These are phyloP conservation scores for Stigmatopora argus DNA, from an alignment of 2,113 vertebrate species.

Conservation along the genomic window DNA sequence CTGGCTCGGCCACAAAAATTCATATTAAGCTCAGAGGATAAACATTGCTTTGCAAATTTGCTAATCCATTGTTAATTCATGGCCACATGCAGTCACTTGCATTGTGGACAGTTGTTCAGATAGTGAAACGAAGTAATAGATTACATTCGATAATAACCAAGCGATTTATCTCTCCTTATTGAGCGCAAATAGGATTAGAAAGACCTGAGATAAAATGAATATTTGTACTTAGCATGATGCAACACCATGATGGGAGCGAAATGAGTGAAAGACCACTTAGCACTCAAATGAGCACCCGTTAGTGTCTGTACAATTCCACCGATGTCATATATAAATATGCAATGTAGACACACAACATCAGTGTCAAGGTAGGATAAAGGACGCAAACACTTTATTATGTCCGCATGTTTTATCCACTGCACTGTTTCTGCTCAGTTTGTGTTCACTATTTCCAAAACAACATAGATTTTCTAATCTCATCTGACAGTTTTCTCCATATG, in stretches of 20 bases:
- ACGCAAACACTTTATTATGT: background rate
- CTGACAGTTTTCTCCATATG: background rate
- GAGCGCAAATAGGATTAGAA: slow-evolving; percentile 10
- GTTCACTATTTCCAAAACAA: background rate
- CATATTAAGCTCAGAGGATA: slow-evolving; percentile 35
- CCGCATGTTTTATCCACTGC: background rate
- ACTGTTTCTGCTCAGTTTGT: background rate
- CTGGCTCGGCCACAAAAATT: slow-evolving; percentile 40
- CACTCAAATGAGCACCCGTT: background rate
- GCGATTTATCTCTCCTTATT: slow-evolving; percentile 23
- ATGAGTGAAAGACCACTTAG: background rate
- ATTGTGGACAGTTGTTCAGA: slow-evolving; percentile 26
- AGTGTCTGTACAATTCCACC: background rate
- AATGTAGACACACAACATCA: background rate
- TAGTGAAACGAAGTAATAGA: slow-evolving; percentile 32
- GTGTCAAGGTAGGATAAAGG: slow-evolving; percentile 3
- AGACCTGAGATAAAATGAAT: slow-evolving; percentile 3
- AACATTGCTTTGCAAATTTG: slow-evolving; percentile 29
- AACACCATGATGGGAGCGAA: background rate
- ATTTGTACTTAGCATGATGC: slow-evolving; percentile 11
- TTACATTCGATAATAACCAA: slow-evolving; percentile 26
- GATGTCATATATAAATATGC: background rate
- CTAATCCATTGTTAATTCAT: slow-evolving; percentile 41
- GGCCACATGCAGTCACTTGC: slow-evolving; percentile 25
- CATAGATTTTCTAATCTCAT: background rate